Evolutionary conservation across 2,113 vertebrate species (phyloP).

Genomic region (Meriones unguiculatus): DNA sequence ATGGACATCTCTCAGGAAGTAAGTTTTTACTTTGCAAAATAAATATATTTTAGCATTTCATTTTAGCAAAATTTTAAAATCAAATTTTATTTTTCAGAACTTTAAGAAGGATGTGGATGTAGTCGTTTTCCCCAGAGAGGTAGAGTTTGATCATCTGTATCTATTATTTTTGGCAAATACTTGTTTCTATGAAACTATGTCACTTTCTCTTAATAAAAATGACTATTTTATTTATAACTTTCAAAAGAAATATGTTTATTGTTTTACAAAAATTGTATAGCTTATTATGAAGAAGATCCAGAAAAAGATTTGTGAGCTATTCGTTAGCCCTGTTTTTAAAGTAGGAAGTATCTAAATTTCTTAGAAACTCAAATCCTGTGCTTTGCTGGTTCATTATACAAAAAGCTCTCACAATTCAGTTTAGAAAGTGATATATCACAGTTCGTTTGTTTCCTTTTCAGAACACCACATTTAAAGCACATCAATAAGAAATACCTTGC

Average conservation of each 20-base stretch:
- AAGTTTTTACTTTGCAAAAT: not conserved
- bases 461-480: not conserved
- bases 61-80: not conserved
- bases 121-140: not conserved
- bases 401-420: not conserved
- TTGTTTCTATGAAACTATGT: not conserved
- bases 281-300: not conserved
- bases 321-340: not conserved
- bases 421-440: not conserved
- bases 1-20: not conserved
- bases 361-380: not conserved
- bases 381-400: not conserved
- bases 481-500: not conserved
- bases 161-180: not conserved
- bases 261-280: not conserved
- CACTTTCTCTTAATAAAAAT: not conserved
- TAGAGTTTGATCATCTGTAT: not conserved
- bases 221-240: not conserved
- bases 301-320: not conserved
- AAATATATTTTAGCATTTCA: not conserved
- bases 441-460: not conserved
- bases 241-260: not conserved
- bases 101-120: not conserved
- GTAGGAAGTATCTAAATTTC: not conserved
- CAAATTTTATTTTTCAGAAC: not conserved